Conservation (phyloP, 2,113 vertebrate genomes). For the Peromyscus polionotus region DNA sequence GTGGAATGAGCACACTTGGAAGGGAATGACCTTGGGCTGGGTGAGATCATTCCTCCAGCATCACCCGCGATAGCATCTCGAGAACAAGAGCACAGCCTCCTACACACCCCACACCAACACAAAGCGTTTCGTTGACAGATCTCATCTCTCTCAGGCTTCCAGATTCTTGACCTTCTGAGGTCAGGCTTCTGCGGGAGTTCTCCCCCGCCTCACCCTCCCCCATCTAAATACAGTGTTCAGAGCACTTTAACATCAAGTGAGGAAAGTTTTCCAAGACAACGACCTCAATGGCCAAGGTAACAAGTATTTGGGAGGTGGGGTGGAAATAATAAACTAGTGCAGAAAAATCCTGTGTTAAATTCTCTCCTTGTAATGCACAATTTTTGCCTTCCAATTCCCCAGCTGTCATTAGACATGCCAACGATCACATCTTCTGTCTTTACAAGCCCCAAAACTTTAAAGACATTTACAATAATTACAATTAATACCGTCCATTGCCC, state of each 20-base stretch:
- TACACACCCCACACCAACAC: background rate
- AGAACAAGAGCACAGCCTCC: conserved; percentile 41
- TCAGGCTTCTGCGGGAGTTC: background rate
- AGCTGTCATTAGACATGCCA: background rate
- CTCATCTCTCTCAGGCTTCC: conserved; percentile 29
- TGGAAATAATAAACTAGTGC: background rate
- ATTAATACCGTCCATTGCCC: conserved; percentile 20
- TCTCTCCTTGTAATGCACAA: background rate
- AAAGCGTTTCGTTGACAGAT: conserved; percentile 29
- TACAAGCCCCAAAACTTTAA: conserved; percentile 15
- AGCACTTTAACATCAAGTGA: background rate
- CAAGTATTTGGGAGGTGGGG: background rate
- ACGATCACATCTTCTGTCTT: background rate
- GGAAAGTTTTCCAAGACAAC: background rate
- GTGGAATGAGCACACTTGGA: conserved; percentile 39
- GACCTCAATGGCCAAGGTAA: background rate
- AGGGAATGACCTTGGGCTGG: conserved; percentile 19
- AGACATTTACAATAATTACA: conserved; percentile 27
- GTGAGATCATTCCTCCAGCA: conserved; percentile 55
- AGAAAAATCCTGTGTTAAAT: conserved; percentile 23
- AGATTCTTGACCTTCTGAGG: conserved; percentile 55
- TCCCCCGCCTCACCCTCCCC: background rate
- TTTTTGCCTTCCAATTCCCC: conserved; percentile 41
- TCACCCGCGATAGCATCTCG: conserved; percentile 5
- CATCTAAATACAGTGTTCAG: background rate